Conservation (phyloP, 2,113 vertebrate species). For the Brachyistius frenatus region DNA sequence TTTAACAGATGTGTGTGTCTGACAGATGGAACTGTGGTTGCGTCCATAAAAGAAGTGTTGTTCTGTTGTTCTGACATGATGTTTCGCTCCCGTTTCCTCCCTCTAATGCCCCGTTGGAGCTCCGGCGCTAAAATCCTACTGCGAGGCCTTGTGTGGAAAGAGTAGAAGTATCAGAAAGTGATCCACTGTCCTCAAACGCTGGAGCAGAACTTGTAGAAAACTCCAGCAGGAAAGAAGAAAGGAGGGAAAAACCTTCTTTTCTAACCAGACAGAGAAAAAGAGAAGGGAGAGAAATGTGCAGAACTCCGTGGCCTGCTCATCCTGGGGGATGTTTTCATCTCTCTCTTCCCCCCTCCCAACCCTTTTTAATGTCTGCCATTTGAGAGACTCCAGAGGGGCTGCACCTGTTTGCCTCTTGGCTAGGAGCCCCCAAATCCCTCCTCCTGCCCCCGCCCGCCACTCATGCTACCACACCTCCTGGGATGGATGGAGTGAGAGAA, state of each 20-base stretch:
- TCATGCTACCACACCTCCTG: constrained; percentile 80
- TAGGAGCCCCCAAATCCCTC: constrained; percentile 81
- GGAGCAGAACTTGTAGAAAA: constrained; percentile 62
- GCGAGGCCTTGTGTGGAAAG: constrained; percentile 18
- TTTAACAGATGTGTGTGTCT: constrained; percentile 51
- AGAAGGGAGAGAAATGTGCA: constrained; percentile 65
- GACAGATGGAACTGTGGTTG: constrained; percentile 33
- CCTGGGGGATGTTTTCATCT: constrained; percentile 85
- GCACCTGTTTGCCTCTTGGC: constrained; percentile 89
- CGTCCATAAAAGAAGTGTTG: background rate
- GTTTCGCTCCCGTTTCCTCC: background rate
- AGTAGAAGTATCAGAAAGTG: constrained; percentile 51
- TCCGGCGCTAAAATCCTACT: constrained; percentile 11
- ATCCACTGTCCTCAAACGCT: constrained; percentile 53
- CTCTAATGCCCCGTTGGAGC: background rate
- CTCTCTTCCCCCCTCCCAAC: constrained; percentile 56
- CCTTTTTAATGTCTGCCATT: constrained; percentile 86
- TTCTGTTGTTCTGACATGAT: constrained; percentile 28
- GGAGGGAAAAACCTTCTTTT: constrained; percentile 43
- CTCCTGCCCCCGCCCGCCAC: constrained; percentile 83
- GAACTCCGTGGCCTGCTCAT: constrained; percentile 78
- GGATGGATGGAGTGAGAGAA: constrained; percentile 72
- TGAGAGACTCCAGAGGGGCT: constrained; percentile 86
- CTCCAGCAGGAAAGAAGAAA: constrained; percentile 51
- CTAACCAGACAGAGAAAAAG: constrained; percentile 45